These are phyloP conservation scores for Paradoxurus hermaphroditus DNA, from an alignment of 2,113 vertebrate genomes.

Conservation along the genomic window DNA sequence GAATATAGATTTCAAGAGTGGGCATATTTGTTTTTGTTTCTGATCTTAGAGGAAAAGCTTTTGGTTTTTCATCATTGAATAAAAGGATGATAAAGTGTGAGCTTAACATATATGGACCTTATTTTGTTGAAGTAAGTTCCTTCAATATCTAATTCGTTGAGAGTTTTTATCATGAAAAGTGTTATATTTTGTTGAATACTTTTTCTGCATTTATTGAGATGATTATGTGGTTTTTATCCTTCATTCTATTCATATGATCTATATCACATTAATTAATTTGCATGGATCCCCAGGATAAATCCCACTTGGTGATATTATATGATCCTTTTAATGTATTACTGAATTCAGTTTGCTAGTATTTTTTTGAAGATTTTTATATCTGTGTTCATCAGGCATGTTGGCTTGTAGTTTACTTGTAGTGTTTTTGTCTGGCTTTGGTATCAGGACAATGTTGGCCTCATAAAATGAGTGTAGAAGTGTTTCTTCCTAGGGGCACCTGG, in stretches of 20 bases:
- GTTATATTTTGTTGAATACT: no score
- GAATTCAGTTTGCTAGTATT: not conserved
- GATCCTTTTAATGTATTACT: not conserved
- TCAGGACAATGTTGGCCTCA: not conserved
- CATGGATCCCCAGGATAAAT: not conserved
- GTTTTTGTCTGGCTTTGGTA: not conserved
- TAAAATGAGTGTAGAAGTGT: not conserved
- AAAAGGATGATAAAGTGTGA: no score
- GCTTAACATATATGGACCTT: no score
- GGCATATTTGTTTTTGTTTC: no score
- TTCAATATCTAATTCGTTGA: no score
- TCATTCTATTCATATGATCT: not conserved
- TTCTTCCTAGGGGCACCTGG: not conserved
- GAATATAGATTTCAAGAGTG: no score
- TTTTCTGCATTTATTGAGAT: not conserved
- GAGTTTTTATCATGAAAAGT: no score
- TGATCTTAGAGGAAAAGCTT: no score
- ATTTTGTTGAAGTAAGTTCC: no score
- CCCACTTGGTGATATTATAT: not conserved
- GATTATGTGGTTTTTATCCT: not conserved
- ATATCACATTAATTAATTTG: not conserved
- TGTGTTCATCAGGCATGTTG: not conserved
- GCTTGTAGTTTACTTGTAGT: not conserved
- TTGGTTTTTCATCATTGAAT: no score
- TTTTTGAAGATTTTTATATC: not conserved